Base-by-base conservation (phyloP, 2,113 vertebrate genomes). In the Callorhinus ursinus region DNA sequence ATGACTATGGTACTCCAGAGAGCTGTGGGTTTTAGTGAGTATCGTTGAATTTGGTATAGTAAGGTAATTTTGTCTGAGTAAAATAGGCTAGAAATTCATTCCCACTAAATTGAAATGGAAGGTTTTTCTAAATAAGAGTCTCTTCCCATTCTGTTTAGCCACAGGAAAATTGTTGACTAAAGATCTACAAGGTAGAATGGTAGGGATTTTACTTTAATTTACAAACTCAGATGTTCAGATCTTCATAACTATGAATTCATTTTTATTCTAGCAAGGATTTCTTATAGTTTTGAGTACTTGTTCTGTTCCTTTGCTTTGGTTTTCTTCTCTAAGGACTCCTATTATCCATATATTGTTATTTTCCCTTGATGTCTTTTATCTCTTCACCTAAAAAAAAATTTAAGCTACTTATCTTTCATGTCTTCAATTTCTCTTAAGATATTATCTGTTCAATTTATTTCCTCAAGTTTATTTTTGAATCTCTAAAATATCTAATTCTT, bases 41-140 rank as follows among this genome's bases (percentile, higher is more conserved):
- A 22, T 59, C 46, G 28, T 19, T 57, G 12, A 67, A 84, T 90
- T 84, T 93, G 89, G n/a, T 79, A 31, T 69, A 42, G 57, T 69
- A 91, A 4, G 46, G 14, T 36, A 46, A 65, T 79, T 33, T 36
- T 31, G 8, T 83, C 7, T 69, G 49, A 77, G 46, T 49, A 15
- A 85, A 91, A 80, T 24, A 86, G 51, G 46, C 18, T 79, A 80
- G 61, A 80, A 85, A 21, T 86, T 4, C 59, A 91, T 95, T 95
- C 5, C 31, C 10, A 12, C 24, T 67, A 24, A 74, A 91, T 1
- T 49, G 24, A 19, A 79, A n/a, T 42, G 57, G 24, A 72, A 59
- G 4, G 16, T 51, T 95, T n/a, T 80, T 80, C 13, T 33, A 61
- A 86, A 71, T 59, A 15, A 85, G 22, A 21, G 74, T 81, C 7